Percentiles rank a stretch among this genome's conserved stretches.
Evolutionary conservation across 92 coral and sea anemone genomes (phyloP).

Genomic region (Siderastrea radians): DNA sequence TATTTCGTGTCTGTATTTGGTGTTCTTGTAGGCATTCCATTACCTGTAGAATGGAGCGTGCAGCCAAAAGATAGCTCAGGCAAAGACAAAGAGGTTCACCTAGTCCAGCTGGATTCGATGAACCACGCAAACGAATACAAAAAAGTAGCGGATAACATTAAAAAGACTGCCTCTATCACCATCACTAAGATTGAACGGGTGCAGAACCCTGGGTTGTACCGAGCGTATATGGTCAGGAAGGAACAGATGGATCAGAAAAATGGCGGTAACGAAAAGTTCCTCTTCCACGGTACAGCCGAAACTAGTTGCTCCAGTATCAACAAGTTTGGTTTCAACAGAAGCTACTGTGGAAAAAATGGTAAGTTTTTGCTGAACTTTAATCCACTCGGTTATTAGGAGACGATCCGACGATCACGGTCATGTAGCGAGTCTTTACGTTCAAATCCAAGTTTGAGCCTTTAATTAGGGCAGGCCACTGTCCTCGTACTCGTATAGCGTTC

Average conservation of each 20-base stretch:
- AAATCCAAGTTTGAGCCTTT: no score
- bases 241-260: constrained; percentile 73
- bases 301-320: constrained; percentile 55
- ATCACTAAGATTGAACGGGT: constrained; percentile 73
- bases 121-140: constrained; percentile 56
- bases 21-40: no score
- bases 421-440: no score
- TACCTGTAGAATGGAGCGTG: constrained; percentile 50
- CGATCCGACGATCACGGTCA: no score
- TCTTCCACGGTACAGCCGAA: constrained; percentile 75
- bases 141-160: constrained; percentile 25
- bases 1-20: no score
- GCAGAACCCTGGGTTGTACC: constrained; percentile 78
- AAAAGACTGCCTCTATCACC: constrained; percentile 11
- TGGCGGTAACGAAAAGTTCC: constrained; percentile 78
- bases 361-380: neutral
- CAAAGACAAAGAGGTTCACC: constrained; percentile 61
- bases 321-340: constrained; percentile 74
- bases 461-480: no score
- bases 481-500: no score
- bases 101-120: constrained; percentile 36
- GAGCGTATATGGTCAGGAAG: constrained; percentile 63
- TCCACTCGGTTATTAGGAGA: no score
- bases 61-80: constrained; percentile 72
- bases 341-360: constrained; percentile 77